Conservation (phyloP, 2,797 vertebrate genomes). For the Propithecus deckenii region DNA sequence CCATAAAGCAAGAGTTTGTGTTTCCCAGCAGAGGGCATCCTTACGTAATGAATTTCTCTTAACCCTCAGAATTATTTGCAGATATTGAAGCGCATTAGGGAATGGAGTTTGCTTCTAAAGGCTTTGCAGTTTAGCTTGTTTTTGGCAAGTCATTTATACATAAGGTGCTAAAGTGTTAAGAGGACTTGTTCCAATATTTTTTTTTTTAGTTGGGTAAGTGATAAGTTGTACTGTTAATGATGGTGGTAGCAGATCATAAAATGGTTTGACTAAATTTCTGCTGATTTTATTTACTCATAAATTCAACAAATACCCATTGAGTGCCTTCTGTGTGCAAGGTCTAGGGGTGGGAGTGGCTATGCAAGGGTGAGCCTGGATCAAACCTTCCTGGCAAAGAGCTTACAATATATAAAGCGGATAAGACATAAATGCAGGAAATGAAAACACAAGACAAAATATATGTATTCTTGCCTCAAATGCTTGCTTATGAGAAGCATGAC, state of each 20-base stretch:
- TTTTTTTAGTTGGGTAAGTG: conserved; percentile 55
- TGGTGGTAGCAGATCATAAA: conserved; percentile 58
- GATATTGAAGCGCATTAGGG: not conserved
- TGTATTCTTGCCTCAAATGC: not conserved
- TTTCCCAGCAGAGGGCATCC: conserved; percentile 82
- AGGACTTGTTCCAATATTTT: conserved; percentile 59
- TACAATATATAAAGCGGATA: not conserved
- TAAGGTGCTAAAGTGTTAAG: conserved; percentile 71
- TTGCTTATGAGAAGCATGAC: not conserved
- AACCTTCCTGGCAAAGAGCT: not conserved
- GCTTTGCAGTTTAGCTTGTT: conserved; percentile 44
- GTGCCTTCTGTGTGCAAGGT: not conserved
- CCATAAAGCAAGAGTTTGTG: not conserved
- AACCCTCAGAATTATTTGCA: conserved; percentile 7
- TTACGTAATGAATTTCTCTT: conserved; percentile 70
- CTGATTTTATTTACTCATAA: conserved; percentile 69
- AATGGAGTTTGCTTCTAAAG: conserved; percentile 37
- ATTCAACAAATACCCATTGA: conserved; percentile 39
- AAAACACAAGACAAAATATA: not conserved
- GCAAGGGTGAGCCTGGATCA: not conserved
- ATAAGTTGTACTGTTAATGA: conserved; percentile 62
- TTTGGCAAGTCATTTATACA: conserved; percentile 66
- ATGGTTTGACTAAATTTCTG: conserved; percentile 65
- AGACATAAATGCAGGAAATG: not conserved
- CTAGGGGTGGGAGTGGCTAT: not conserved